Base-by-base conservation (phyloP, 2,797 vertebrate species). In the Corythornis leucogaster region DNA sequence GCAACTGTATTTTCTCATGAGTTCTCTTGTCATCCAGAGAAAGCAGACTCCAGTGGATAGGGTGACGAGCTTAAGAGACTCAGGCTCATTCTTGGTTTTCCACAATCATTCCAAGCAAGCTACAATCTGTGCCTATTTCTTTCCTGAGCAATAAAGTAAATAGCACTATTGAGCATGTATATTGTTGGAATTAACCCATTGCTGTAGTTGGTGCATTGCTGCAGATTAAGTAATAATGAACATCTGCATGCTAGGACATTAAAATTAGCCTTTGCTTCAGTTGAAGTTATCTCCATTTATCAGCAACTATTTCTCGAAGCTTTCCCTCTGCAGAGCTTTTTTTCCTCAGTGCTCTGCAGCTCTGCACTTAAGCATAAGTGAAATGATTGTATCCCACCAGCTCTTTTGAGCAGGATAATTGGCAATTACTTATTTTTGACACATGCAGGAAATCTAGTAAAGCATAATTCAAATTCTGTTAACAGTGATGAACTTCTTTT, bases 401-500 rank as follows among this genome's bases (percentile, higher is more conserved):
- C 91, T 92, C 95, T 96, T 96, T 94, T 82, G 87, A 97, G 91
- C 92, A 89, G 85, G 80, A 54, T 93, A 96, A 93, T 96, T 85
- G 85, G 88, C 85, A 96, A 91, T 96, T 95, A 94, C 88, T 96
- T 96, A 93, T 94, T 96, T 97, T 85, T 89, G 92, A 95, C 90
- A 84, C 78, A 66, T 62, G 93, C 82, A 92, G 94, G 94, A 92
- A 95, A 95, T 94, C 55, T 88, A 86, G 88, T 79, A 80, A 93
- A 91, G 79, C 71, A 91, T 87, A 74, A 95, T 90, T 96, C 85
- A 96, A 94, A 96, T 75, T 92, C 93, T 31, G 70, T 93, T 95
- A 92, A 18, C 62, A 74, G 92, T 78, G 87, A 57, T 71, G 83
- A 95, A 92, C 75, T 91, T 86, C 53, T 86, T 95, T 42, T 81